Base-by-base conservation (phyloP, 2,888 invertebrate genomes). In the Gandaritis pyraliata region DNA sequence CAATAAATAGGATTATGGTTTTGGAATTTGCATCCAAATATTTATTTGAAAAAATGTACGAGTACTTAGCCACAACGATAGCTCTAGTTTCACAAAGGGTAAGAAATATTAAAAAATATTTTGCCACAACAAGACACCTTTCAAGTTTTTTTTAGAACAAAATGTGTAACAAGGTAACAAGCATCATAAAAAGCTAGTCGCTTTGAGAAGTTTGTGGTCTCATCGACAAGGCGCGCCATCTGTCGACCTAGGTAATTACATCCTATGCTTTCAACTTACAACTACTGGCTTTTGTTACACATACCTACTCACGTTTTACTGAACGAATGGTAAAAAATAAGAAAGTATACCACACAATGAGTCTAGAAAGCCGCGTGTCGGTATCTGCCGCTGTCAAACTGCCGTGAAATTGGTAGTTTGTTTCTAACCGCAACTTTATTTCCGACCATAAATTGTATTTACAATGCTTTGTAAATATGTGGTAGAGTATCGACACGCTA, bases 321-420 rank as follows among this genome's bases (percentile, higher is more conserved):
- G 82, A 86, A 87, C 77, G 74, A 70, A 88, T 77, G 68, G 71
- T 74, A 75, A 83, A 80, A 83, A 87, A 86, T 85, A 85, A 81
- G 89, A 90, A 90, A 90, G 90, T 87, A 83, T 73, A 75, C 83
- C 81, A 80, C 82, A 88, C 83, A 87, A 88, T 80, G 78, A 76
- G 61, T 66, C 76, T 84, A 82, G 89, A 90, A 90, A 90, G 88
- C 82, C 77, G 49, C 70, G 72, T 78, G 79, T 77, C 73, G 70
- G 73, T 75, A 74, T 67, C 76, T 77, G 77, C 71, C 45, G 70
- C 68, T 75, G 75, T 78, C 78, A 78, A 85, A 84, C 77, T 86
- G 84, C 85, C 84, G 82, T 86, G 79, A 82, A 87, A 86, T 86
- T 86, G 78, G 76, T 82, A 82, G 85, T 83, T 85, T 81, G 78